Evolutionary conservation across 2,888 invertebrate species (phyloP).

Genomic region (Drosophila anomelani): DNA sequence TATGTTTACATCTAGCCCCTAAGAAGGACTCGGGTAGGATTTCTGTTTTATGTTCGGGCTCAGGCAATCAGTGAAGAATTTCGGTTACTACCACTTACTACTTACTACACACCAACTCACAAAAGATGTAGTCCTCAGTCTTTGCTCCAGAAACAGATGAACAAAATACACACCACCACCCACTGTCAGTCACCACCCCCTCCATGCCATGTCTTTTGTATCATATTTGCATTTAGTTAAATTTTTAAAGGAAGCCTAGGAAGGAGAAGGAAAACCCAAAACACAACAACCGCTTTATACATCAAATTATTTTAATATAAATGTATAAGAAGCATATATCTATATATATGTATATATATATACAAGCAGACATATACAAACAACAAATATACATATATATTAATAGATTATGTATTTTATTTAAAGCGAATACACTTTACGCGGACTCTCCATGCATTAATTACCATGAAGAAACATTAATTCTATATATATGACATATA

Average conservation of each 20-base stretch:
- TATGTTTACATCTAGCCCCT: conserved; percentile 25
- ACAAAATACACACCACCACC: conserved; percentile 15
- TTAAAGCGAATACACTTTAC: conserved; percentile 58
- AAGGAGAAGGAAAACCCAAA: conserved; percentile 28
- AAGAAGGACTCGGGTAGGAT: conserved; percentile 9
- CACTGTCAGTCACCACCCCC: conserved; percentile 42
- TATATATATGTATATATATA: conserved; percentile 55
- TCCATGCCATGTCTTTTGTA: conserved; percentile 47
- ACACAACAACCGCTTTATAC: conserved; percentile 71
- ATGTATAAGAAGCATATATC: conserved; percentile 58
- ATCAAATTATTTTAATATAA: conserved; percentile 77
- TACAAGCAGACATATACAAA: conserved; percentile 75
- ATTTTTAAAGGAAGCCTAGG: conserved; percentile 51
- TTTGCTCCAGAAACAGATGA: conserved; percentile 14
- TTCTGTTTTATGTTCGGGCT: conserved; percentile 4
- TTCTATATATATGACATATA: conserved; percentile 13
- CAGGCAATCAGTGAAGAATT: conserved; percentile 53
- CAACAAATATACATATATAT: conserved; percentile 40
- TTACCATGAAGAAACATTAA: conserved; percentile 28
- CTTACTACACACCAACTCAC: conserved; percentile 17
- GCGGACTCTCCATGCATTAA: conserved; percentile 59
- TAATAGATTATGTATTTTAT: conserved; percentile 78
- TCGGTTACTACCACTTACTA: conserved; percentile 34
- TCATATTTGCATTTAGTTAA: conserved; percentile 73
- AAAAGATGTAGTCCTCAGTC: conserved; percentile 39